A percentile compares a stretch with the other conserved stretches of the same genome.
Evolutionary conservation across 2,113 vertebrate species (phyloP).

Genomic region (Octodon degus): DNA sequence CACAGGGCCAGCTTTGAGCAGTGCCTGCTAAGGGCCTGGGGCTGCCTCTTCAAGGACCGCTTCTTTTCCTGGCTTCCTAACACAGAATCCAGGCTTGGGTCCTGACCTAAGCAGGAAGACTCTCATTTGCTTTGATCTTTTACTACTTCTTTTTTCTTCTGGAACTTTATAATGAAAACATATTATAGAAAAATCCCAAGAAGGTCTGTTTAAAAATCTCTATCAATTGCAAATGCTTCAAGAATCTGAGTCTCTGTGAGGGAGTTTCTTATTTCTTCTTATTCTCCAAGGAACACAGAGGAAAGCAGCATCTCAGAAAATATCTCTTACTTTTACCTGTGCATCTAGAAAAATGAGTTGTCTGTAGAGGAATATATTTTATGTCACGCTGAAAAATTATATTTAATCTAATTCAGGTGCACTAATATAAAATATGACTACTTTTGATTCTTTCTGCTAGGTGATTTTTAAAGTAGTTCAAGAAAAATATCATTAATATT

Average conservation of each 20-base stretch:
- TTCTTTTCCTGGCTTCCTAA: neutral
- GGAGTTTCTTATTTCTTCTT: conserved; percentile 32
- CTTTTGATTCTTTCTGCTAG: conserved; percentile 19
- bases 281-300: neutral
- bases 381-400: conserved; percentile 17
- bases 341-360: conserved; percentile 59
- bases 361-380: conserved; percentile 42
- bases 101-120: neutral
- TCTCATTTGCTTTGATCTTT: neutral
- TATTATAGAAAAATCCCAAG: conserved; percentile 1
- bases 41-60: neutral
- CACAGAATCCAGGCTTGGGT: neutral
- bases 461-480: neutral
- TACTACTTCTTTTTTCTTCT: neutral
- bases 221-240: conserved; percentile 36
- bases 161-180: neutral
- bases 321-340: conserved; percentile 31
- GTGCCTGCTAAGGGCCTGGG: neutral
- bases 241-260: neutral
- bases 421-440: conserved; percentile 34
- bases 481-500: neutral
- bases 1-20: neutral
- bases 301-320: conserved; percentile 42
- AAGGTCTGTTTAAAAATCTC: neutral
- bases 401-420: conserved; percentile 35